A percentile compares a stretch with the other conserved stretches of the same genome.
These are phyloP conservation scores for Piaya cayana DNA, from an alignment of 2,113 vertebrate genomes.

Conservation along the genomic window DNA sequence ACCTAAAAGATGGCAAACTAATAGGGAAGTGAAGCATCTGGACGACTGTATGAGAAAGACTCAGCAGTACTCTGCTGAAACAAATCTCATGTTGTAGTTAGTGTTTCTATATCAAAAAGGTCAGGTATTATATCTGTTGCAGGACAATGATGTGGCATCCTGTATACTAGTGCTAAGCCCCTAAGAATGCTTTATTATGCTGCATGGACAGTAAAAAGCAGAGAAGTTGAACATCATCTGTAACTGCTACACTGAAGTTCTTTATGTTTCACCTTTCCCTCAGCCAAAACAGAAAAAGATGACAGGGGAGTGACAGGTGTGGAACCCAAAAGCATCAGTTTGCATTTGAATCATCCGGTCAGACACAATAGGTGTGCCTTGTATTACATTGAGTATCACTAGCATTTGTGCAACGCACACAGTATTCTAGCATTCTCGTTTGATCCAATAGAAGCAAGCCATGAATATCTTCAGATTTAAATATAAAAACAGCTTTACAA, in stretches of 20 bases:
- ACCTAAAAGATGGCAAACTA: neutral
- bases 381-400: neutral
- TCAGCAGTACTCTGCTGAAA: neutral
- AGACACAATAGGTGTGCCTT: neutral
- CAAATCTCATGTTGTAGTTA: neutral
- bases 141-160: neutral
- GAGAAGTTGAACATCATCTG: neutral
- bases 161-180: neutral
- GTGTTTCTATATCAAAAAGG: neutral
- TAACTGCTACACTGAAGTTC: neutral
- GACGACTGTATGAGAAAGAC: fast-evolving
- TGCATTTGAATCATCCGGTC: neutral
- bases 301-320: too few species aligned
- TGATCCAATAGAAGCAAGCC: neutral
- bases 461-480: neutral
- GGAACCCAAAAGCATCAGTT: too few species aligned
- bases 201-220: neutral
- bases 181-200: neutral
- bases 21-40: neutral
- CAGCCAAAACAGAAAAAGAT: neutral
- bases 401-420: neutral
- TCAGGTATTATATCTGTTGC: neutral
- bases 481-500: neutral
- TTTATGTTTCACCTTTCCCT: neutral
- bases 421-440: neutral